Evolutionary conservation across 2,113 vertebrate genomes (phyloP).

Genomic region (Isichthys henryi): DNA sequence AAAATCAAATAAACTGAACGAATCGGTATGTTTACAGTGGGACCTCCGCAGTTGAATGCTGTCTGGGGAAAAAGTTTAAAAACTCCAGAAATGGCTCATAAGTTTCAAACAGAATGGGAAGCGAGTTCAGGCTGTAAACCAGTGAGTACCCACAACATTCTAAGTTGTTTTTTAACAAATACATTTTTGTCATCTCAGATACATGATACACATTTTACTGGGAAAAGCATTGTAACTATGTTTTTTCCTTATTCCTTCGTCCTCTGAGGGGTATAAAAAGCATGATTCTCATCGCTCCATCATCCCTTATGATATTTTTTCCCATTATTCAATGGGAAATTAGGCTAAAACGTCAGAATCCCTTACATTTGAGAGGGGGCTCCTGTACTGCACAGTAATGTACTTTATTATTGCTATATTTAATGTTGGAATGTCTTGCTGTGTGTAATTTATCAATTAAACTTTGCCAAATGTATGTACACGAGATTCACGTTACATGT

Average conservation of each 20-base stretch:
- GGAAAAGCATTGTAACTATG: background rate
- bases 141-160: background rate
- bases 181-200: background rate
- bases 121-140: background rate
- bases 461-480: background rate
- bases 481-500: background rate
- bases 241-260: background rate
- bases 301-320: background rate
- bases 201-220: background rate
- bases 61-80: background rate
- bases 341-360: background rate
- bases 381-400: background rate
- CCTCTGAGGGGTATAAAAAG: background rate
- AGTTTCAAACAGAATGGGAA: background rate
- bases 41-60: too few species aligned
- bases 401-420: background rate
- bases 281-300: background rate
- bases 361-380: background rate
- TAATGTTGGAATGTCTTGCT: background rate
- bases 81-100: background rate
- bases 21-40: background rate
- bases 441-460: background rate
- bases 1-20: background rate
- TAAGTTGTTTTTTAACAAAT: background rate
- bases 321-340: background rate